Base-by-base conservation (phyloP, 1,140 invertebrate species). In the Orchesella cincta region DNA sequence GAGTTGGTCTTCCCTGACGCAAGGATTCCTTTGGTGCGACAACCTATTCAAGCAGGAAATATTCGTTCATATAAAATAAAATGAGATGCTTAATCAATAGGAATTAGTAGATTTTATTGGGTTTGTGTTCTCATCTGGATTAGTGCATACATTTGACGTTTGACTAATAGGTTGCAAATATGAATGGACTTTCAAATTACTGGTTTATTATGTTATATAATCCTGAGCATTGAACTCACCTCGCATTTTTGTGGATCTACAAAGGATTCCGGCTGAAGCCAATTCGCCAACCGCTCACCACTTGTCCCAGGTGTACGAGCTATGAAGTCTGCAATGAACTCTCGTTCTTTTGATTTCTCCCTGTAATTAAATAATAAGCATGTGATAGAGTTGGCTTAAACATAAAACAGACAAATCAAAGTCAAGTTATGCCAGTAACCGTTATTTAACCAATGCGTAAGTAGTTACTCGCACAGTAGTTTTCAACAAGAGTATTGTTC, bases 321-420 rank as follows among this genome's bases (percentile, higher is more conserved):
- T 23, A 98, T 94, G 83, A 98, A 96, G 85, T 99, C 96, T 64
- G 93, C 91, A 20, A 98, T 90, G 85, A 98, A 99, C 67, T 95
- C 90, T n/a, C 94, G 89, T 84, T 98, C 95, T 86, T 96, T 95
- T 31, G 94, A 94, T 83, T 94, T 91, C 79, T 82, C 81, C 33
- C 81, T 82, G 77, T 35, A 78, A 70, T 20, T 46, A 46, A 46
- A 46, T 20, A 46, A 46, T 12, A 46, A n/a, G n/a, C n/a, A n/a
- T n/a, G n/a, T n/a, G n/a, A n/a, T n/a, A n/a, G n/a, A n/a, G n/a
- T n/a, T n/a, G n/a, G n/a, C n/a, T n/a, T n/a, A n/a, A n/a, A n/a
- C n/a, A n/a, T n/a, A n/a, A n/a, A n/a, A n/a, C n/a, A n/a, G n/a
- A n/a, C n/a, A n/a, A n/a, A n/a, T n/a, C n/a, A n/a, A n/a, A n/a